Conservation (phyloP, 2,113 vertebrate genomes). For the Engystomops pustulosus region DNA sequence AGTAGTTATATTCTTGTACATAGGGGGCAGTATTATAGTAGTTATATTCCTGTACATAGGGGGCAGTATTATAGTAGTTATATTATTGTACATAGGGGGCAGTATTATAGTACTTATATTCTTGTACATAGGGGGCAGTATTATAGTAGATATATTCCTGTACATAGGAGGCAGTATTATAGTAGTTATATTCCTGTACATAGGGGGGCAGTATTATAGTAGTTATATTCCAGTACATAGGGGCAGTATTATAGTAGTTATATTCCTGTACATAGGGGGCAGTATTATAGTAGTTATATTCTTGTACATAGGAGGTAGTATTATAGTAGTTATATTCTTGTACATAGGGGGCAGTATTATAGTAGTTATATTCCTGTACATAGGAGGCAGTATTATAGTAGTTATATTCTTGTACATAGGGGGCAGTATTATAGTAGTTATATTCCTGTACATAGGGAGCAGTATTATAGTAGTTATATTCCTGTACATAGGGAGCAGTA, state of each 20-base stretch:
- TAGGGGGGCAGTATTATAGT: neutral
- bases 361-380: slow-evolving; percentile 4
- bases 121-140: neutral
- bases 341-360: neutral
- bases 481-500: neutral
- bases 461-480: slow-evolving; percentile 2
- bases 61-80: slow-evolving; percentile 4
- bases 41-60: neutral
- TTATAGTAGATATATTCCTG: slow-evolving; percentile 1
- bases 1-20: slow-evolving; percentile 6
- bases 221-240: neutral
- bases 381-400: neutral
- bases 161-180: slow-evolving; percentile 5
- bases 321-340: slow-evolving; percentile 11
- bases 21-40: slow-evolving; percentile 3
- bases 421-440: slow-evolving; percentile 1
- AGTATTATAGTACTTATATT: slow-evolving; percentile 16
- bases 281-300: slow-evolving; percentile 7
- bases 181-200: slow-evolving; percentile 6
- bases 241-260: neutral
- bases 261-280: neutral
- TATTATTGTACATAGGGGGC: neutral
- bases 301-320: neutral
- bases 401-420: neutral
- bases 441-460: neutral